phyloP scores from a whole-genome alignment of 2,113 vertebrate genomes.

The Brienomyrus longianalis region DNA sequence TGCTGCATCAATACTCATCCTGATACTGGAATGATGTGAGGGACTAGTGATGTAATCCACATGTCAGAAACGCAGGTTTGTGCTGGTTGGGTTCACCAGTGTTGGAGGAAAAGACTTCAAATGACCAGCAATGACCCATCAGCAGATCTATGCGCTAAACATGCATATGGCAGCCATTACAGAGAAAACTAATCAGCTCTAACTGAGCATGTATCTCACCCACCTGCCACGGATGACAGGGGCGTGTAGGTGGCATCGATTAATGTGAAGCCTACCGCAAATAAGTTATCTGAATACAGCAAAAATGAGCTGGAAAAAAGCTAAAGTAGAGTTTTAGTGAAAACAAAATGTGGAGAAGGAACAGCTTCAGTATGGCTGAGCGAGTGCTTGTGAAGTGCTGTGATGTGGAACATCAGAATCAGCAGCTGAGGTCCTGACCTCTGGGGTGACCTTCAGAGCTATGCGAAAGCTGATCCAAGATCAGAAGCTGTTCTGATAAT shows the following conservation, averaged over 20 bases:
- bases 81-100: not conserved
- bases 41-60: not conserved
- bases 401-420: not conserved
- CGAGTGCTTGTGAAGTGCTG: not conserved
- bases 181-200: not conserved
- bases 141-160: not conserved
- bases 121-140: not conserved
- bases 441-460: not conserved
- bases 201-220: not conserved
- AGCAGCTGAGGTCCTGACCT: not conserved
- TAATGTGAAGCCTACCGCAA: not conserved
- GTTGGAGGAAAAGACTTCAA: not conserved
- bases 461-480: not conserved
- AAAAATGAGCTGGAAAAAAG: not conserved
- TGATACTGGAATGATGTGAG: not conserved
- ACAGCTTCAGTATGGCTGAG: not conserved
- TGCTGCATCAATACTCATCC: not conserved
- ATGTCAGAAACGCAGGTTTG: not conserved
- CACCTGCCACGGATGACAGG: not conserved
- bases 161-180: not conserved
- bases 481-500: not conserved
- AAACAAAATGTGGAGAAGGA: not conserved
- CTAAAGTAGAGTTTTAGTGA: not conserved
- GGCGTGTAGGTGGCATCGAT: not conserved
- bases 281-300: not conserved